Conservation (phyloP, 2,113 vertebrate species). For the Monopterus albus region DNA sequence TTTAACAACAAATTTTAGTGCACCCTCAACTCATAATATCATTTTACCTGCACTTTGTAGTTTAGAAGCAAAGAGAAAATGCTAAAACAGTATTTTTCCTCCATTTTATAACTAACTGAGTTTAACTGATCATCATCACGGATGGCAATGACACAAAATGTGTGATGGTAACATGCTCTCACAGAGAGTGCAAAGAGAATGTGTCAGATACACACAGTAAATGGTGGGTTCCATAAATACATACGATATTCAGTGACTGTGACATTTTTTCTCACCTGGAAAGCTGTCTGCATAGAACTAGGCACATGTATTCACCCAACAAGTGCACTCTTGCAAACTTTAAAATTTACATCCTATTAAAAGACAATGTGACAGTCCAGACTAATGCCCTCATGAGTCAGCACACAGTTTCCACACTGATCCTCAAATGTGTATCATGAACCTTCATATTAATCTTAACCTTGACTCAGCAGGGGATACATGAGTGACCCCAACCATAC, state of each 20-base stretch:
- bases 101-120: neutral
- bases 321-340: too few species aligned
- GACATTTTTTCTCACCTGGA: neutral
- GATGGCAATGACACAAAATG: neutral
- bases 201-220: neutral
- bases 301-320: too few species aligned
- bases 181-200: neutral
- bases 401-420: neutral
- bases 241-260: neutral
- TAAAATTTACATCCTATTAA: neutral
- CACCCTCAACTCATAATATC: neutral
- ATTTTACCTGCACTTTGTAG: neutral
- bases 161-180: neutral
- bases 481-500: neutral
- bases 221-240: neutral
- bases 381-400: neutral
- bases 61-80: neutral
- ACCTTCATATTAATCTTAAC: neutral
- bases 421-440: neutral
- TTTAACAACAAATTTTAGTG: neutral
- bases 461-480: slow-evolving; percentile 8
- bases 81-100: neutral
- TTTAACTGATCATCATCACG: neutral
- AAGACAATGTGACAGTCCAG: neutral
- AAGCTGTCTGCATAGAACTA: neutral